Evolutionary conservation across 1,140 invertebrate species (phyloP).

Genomic region (Brachionus plicatilis): DNA sequence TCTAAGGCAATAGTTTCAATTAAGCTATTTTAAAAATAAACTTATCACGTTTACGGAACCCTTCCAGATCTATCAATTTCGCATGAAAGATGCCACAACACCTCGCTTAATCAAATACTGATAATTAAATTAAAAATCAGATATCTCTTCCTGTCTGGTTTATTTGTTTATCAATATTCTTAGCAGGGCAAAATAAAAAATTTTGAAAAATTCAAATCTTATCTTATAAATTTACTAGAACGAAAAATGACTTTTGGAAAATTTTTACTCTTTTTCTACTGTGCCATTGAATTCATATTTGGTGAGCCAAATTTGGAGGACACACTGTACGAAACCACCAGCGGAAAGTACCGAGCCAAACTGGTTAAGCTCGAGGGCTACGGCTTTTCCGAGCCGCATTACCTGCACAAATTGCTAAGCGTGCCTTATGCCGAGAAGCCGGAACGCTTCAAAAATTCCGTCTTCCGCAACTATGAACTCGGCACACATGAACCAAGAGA

Average conservation of each 20-base stretch:
- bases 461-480: neutral
- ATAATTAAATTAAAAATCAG: neutral
- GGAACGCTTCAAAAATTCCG: neutral
- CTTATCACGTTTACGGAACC: neutral
- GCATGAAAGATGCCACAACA: neutral
- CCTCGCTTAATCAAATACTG: neutral
- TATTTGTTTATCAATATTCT: neutral
- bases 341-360: neutral
- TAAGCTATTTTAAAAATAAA: neutral
- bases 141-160: neutral
- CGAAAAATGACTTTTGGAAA: neutral
- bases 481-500: neutral
- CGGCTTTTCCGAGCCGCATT: neutral
- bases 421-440: constrained; percentile 34
- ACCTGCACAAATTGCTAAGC: constrained; percentile 11
- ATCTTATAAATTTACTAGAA: neutral
- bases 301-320: neutral
- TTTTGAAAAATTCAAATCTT: neutral
- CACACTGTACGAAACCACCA: neutral
- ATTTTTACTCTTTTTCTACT: neutral
- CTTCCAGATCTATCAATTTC: neutral
- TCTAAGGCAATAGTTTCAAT: neutral
- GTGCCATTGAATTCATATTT: neutral
- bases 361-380: neutral
- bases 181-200: neutral